A percentile compares a stretch with the other conserved stretches of the same genome.
Conservation (phyloP, 2,888 invertebrate species). For the Eupithecia centaureata region DNA sequence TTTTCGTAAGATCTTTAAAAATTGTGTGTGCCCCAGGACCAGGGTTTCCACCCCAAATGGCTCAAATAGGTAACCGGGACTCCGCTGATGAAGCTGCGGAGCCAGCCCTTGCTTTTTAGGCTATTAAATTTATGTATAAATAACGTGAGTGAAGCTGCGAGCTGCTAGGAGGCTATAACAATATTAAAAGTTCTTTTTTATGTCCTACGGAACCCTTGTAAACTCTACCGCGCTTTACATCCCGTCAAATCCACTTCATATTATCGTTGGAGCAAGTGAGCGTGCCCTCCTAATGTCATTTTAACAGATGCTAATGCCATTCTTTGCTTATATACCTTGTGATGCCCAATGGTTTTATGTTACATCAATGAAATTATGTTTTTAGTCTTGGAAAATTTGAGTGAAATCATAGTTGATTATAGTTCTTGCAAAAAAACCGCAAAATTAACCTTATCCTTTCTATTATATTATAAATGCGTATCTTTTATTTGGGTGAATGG, state of each 20-base stretch:
- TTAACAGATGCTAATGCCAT: conserved; percentile 79
- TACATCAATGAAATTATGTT: conserved; percentile 28
- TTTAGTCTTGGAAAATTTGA: conserved; percentile 5
- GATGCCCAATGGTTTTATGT: conserved; percentile 38
- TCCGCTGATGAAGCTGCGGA: no score
- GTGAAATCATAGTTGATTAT: conserved; percentile 4
- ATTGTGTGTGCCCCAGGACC: no score
- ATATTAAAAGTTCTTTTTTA: not conserved
- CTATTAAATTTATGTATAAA: no score
- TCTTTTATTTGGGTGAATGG: no score
- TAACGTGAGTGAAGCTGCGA: no score
- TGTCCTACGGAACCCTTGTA: conserved; percentile 43
- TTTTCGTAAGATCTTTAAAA: no score
- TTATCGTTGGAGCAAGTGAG: conserved; percentile 66
- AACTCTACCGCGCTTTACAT: conserved; percentile 33
- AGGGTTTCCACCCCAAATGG: no score
- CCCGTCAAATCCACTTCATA: conserved; percentile 61
- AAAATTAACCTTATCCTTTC: no score
- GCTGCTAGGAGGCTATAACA: no score
- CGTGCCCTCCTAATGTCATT: conserved; percentile 75
- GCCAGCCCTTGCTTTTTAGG: no score
- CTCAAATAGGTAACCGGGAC: no score
- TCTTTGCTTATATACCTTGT: conserved; percentile 51
- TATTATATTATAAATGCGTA: no score
- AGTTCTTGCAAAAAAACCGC: not conserved